These are phyloP conservation scores for Odontamblyopus rebecca DNA, from an alignment of 2,797 vertebrate species.

Conservation along the genomic window DNA sequence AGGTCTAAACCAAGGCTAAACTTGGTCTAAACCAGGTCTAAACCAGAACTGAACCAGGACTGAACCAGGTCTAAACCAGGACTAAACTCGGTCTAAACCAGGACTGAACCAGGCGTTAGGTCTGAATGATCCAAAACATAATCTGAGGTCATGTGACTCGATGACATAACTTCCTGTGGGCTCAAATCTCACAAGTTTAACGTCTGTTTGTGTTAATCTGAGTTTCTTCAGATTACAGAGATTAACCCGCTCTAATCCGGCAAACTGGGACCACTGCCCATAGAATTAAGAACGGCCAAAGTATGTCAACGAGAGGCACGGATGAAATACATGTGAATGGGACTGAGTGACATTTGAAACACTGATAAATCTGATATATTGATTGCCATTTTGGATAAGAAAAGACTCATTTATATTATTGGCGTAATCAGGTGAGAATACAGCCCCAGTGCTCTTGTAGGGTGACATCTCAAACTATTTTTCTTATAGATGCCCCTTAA, in stretches of 20 bases:
- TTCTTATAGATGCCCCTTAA: too few species aligned
- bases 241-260: constrained; percentile 2
- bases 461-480: neutral
- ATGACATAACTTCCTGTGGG: constrained; percentile 4
- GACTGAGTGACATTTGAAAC: neutral
- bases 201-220: constrained; percentile 17
- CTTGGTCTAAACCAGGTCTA: neutral
- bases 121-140: neutral
- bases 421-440: neutral
- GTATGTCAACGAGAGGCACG: neutral
- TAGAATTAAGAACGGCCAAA: neutral
- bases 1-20: neutral
- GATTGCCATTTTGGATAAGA: neutral
- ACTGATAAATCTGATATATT: neutral
- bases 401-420: neutral
- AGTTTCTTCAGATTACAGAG: constrained; percentile 15
- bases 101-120: neutral
- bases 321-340: neutral
- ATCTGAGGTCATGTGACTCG: neutral
- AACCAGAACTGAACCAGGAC: neutral
- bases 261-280: neutral
- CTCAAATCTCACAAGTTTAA: constrained; percentile 13
- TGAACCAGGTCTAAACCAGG: too few species aligned
- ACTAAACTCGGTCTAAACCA: neutral
- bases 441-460: neutral